phyloP scores from a whole-genome alignment of 1,140 invertebrate species.

The Trichonephila inaurata region DNA sequence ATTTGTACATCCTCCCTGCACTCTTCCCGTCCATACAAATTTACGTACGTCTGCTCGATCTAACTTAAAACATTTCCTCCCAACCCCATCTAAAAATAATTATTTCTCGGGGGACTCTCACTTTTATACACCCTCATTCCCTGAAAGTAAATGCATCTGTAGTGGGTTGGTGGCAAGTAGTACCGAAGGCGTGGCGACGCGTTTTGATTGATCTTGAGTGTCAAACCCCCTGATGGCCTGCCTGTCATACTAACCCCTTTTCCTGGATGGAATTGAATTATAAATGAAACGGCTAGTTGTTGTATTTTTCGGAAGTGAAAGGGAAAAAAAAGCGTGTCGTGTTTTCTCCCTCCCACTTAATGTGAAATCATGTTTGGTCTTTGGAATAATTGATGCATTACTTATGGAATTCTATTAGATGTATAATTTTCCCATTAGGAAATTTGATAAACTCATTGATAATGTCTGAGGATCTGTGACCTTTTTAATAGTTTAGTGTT shows the following conservation, averaged over 20 bases:
- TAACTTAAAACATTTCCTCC: conserved; percentile 24
- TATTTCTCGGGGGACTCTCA: conserved; percentile 7
- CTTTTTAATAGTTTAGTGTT: too few relatives aligned
- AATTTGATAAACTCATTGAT: background rate
- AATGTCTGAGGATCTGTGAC: background rate
- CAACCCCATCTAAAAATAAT: conserved; percentile 38
- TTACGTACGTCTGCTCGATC: background rate
- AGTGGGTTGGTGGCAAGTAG: background rate
- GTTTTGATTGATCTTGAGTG: conserved; percentile 59
- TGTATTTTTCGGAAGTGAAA: background rate
- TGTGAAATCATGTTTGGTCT: background rate
- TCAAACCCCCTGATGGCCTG: background rate
- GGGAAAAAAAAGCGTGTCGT: background rate
- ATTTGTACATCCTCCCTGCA: background rate
- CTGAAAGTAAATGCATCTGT: background rate
- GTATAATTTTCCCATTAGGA: background rate
- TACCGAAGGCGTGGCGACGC: conserved; percentile 30
- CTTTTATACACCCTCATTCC: background rate
- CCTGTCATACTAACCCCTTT: background rate
- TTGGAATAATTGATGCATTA: background rate
- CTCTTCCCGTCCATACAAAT: background rate
- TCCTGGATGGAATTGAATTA: conserved; percentile 29
- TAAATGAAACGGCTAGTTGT: conserved; percentile 35
- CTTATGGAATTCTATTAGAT: background rate
- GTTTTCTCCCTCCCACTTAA: background rate